These are phyloP conservation scores for Diadema setosum DNA, from an alignment of 35 echinoderm and acorn worm genomes.

Conservation along the genomic window DNA sequence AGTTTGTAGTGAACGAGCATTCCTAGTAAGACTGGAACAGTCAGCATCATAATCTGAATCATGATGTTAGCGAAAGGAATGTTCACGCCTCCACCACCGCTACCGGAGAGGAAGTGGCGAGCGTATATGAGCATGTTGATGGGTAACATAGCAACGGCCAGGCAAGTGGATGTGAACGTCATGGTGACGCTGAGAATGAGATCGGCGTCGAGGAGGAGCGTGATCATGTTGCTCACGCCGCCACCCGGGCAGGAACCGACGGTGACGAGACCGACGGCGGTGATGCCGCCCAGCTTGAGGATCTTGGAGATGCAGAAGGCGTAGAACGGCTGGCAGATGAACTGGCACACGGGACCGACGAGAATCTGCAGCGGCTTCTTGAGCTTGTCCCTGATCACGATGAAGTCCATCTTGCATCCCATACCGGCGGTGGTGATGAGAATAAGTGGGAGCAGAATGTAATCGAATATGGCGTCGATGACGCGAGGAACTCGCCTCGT, in stretches of 20 bases:
- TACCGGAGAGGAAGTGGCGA: constrained; percentile 32
- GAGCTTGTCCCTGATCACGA: constrained; percentile 70
- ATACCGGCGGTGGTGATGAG: constrained; percentile 79
- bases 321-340: constrained; percentile 80
- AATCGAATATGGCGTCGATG: constrained; percentile 82
- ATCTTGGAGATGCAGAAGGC: constrained; percentile 68
- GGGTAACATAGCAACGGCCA: constrained; percentile 81
- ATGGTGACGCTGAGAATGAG: constrained; percentile 91
- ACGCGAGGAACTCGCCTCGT: constrained; percentile 48
- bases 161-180: constrained; percentile 77
- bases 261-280: constrained; percentile 78
- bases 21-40: constrained; percentile 68
- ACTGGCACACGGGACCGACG: constrained; percentile 86
- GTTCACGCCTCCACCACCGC: constrained; percentile 43
- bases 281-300: constrained; percentile 63
- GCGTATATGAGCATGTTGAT: constrained; percentile 94
- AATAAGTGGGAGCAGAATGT: constrained; percentile 63
- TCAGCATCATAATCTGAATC: constrained; percentile 80
- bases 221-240: constrained; percentile 96
- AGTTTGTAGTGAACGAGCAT: constrained; percentile 80
- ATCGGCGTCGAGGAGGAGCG: constrained; percentile 77
- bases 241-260: constrained; percentile 90
- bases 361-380: constrained; percentile 68
- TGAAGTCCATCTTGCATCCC: constrained; percentile 88
- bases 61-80: constrained; percentile 81